phyloP scores from a whole-genome alignment of 2,797 vertebrate genomes.

The Hyperoplus lanceolatus region DNA sequence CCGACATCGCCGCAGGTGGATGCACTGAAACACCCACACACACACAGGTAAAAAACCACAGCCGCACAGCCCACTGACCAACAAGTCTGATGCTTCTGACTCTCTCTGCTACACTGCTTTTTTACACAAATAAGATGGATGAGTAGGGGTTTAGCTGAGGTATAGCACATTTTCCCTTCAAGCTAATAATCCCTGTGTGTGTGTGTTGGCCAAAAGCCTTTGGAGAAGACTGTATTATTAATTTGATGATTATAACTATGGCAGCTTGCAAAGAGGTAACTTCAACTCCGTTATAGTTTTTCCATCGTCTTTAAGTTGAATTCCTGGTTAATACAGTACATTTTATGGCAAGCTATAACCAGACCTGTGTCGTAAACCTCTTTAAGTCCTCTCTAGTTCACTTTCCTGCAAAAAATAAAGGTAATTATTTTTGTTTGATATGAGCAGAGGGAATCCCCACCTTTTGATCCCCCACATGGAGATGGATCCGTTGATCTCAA shows the following conservation, averaged over 20 bases:
- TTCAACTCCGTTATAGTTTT: not conserved
- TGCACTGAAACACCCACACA: conserved; percentile 15
- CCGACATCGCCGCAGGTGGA: conserved; percentile 36
- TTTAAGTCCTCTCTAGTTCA: not conserved
- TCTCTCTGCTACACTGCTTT: not conserved
- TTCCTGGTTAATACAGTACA: not conserved
- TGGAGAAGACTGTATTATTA: not conserved
- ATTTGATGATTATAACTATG: not conserved
- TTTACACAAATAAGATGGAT: not conserved
- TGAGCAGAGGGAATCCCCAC: not conserved
- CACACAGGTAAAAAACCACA: conserved; percentile 1
- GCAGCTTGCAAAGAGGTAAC: not conserved
- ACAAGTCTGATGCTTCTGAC: not conserved
- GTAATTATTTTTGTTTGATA: not conserved
- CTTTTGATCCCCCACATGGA: not conserved
- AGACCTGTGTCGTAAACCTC: not conserved
- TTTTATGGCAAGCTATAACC: too few species aligned
- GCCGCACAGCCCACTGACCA: not conserved
- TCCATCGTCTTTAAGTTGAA: not conserved
- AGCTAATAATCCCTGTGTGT: not conserved
- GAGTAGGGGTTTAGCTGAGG: not conserved
- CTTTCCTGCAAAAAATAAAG: not conserved
- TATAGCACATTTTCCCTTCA: not conserved
- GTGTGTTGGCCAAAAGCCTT: not conserved
- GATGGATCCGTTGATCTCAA: not conserved